phyloP scores from a whole-genome alignment of 2,888 invertebrate species.

The Eupeodes luniger region DNA sequence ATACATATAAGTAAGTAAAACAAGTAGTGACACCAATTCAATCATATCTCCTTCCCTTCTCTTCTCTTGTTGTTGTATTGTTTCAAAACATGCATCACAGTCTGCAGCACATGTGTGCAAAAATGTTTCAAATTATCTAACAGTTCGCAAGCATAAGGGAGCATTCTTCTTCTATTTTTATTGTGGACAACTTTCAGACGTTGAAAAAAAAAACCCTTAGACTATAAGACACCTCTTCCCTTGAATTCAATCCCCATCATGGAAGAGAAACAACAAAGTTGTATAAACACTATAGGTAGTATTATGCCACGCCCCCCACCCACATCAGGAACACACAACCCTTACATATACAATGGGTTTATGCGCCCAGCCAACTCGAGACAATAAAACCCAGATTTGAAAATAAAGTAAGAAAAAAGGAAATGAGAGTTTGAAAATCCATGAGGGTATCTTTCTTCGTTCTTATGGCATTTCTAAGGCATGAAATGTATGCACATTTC shows the following conservation, averaged over 20 bases:
- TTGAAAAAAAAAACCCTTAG: too few species aligned
- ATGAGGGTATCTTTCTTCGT: conserved; percentile 25
- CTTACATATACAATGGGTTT: background rate
- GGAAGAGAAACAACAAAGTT: background rate
- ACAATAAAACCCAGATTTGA: conserved; percentile 60
- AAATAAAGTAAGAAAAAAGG: conserved; percentile 21
- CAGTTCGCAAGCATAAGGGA: conserved; percentile 25
- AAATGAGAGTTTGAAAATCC: conserved; percentile 43
- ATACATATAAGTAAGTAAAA: conserved; percentile 29
- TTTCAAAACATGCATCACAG: conserved; percentile 18
- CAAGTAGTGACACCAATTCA: conserved; percentile 41
- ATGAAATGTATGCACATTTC: conserved; percentile 58
- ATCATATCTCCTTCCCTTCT: conserved; percentile 28
- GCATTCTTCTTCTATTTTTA: background rate
- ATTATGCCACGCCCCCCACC: background rate
- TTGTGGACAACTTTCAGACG: background rate
- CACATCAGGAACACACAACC: background rate
- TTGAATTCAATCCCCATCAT: conserved; percentile 17
- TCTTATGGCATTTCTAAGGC: conserved; percentile 61
- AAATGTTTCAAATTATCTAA: conserved; percentile 37
- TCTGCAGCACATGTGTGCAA: conserved; percentile 38
- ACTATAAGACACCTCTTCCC: conserved; percentile 11
- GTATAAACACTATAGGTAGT: background rate
- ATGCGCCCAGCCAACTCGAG: conserved; percentile 20
- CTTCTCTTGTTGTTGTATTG: conserved; percentile 24